Percentiles rank a stretch among this genome's conserved stretches.
Evolutionary conservation across 2,797 vertebrate genomes (phyloP).

Genomic region (Schizopygopsis malacanthus): DNA sequence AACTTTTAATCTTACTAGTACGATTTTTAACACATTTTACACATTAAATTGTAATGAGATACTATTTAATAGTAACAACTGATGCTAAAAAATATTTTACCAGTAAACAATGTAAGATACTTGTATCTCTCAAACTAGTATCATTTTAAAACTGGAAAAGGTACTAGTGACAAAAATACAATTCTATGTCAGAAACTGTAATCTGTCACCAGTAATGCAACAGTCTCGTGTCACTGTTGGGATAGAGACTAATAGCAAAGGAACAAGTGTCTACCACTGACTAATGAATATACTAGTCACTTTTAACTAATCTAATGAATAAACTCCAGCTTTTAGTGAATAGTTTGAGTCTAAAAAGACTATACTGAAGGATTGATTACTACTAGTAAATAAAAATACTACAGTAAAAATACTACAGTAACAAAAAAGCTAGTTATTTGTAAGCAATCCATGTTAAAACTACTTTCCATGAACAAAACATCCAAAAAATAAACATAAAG

Average conservation of each 20-base stretch:
- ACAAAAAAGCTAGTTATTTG: not conserved
- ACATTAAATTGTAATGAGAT: not conserved
- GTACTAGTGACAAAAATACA: not conserved
- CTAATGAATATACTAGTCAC: not conserved
- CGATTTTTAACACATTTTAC: not conserved
- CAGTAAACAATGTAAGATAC: not conserved
- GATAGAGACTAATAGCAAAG: not conserved
- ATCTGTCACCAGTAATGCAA: not conserved
- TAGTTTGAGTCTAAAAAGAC: not conserved
- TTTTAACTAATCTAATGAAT: not conserved
- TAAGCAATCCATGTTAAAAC: not conserved
- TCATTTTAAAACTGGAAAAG: not conserved
- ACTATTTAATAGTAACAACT: not conserved
- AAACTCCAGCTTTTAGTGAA: not conserved
- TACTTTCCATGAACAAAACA: not conserved
- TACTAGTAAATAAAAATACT: not conserved
- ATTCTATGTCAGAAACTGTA: not conserved
- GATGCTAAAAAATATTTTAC: not conserved
- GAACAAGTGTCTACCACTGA: not conserved
- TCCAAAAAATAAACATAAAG: not conserved
- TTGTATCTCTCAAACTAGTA: not conserved
- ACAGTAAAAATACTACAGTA: not conserved
- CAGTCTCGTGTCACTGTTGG: not conserved
- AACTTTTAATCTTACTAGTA: not conserved
- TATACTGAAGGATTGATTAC: not conserved